Base-by-base conservation (phyloP, 2,888 invertebrate species). In the Lasioglossum zephyrum region DNA sequence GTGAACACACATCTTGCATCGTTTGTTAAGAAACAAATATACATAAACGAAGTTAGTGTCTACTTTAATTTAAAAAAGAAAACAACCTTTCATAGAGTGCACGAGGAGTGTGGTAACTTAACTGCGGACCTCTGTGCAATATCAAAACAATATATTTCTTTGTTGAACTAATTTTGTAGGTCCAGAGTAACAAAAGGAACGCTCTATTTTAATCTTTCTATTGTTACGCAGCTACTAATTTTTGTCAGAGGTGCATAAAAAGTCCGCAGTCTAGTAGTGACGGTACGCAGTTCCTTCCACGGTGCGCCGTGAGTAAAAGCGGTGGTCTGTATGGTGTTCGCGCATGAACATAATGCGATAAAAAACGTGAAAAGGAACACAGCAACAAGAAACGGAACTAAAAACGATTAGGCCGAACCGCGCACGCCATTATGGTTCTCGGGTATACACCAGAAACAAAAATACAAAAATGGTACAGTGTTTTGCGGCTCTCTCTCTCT, bases 381-480 rank as follows among this genome's bases (percentile, higher is more conserved):
- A 66, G 66, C 36, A 66, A 66, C 36, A 41, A 41, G 41, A 69
- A 69, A 69, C 63, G 22, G 41, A 69, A 69, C 22, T 11, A n/a
- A 69, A n/a, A 69, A 69, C 69, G 39, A 9, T 69, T 39, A 39
- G 69, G 69, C 41, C 57, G 57, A 53, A 79, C 72, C 66, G 66
- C 66, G 60, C 13, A 60, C 60, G 60, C 26, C 26, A 60, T 26
- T 13, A 26, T 31, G 63, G 31, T 31, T 31, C 16, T 16, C 31
- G 26, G 13, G 63, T 31, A 16, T 26, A 63, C 63, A 63, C 36
- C 66, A 66, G 66, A 66, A 66, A 66, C 26, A 74, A 72, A 73
- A 87, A 87, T 69, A 69, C 69, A 69, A 69, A 66, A 66, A 36
- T 66, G 22, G 18, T 66, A 66, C 66, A 66, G 36, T 66, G 66